Evolutionary conservation across 1,140 invertebrate genomes (phyloP).

Genomic region (Macrobrachium rosenbergii): DNA sequence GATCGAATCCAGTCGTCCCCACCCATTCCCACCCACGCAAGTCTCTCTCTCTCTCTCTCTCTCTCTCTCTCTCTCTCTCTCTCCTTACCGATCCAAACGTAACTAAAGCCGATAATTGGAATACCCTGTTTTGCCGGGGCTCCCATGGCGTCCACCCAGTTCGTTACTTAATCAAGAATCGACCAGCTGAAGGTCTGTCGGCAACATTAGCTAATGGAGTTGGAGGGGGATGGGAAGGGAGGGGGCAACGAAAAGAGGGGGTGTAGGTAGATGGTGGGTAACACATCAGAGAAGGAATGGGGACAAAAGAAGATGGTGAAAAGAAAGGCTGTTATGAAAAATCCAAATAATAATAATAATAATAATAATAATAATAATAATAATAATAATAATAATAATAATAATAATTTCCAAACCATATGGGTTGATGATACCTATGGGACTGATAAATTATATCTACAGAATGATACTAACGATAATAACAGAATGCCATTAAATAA

Average conservation of each 20-base stretch:
- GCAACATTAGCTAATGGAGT: constrained; percentile 21
- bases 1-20: background rate
- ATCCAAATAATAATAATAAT: no score
- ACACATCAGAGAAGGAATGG: background rate
- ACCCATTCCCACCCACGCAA: background rate
- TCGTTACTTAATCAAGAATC: constrained; percentile 22
- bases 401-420: no score
- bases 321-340: background rate
- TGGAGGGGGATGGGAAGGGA: no score
- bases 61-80: constrained; percentile 11
- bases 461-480: no score
- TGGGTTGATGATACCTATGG: no score
- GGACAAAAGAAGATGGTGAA: background rate
- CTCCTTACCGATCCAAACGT: background rate
- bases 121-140: constrained; percentile 14
- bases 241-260: no score
- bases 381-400: no score
- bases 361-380: no score
- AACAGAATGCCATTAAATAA: no score
- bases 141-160: constrained; percentile 2
- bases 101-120: constrained; percentile 21
- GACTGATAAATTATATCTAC: no score
- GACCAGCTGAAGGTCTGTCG: constrained; percentile 3
- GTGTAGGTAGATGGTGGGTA: no score
- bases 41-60: background rate